Base-by-base conservation (phyloP, 2,113 vertebrate species). In the Pelecanus crispus region DNA sequence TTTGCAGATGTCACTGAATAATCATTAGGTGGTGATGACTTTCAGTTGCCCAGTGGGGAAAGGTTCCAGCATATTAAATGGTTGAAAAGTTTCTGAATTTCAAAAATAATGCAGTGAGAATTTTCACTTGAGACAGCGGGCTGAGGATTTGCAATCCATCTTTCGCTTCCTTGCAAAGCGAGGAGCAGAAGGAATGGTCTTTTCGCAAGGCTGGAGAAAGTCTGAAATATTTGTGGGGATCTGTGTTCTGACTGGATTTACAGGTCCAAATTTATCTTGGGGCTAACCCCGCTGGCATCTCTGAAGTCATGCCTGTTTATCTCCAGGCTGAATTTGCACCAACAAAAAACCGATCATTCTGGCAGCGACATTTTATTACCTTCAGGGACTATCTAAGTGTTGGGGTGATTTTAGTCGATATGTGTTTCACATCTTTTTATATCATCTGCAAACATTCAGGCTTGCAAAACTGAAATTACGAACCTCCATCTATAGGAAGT, bases 1-100 rank as follows among this genome's bases (percentile, higher is more conserved):
- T 88, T 94, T 93, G 82, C 92, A 94, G 90, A 92, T 93, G 93
- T 92, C 79, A 50, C 92, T 93, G 92, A 92, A 92, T 94, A 96
- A 90, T 91, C 91, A 85, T 94, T 90, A 94, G 85, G 67, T 85
- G 73, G 36, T 87, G 85, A 68, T 77, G 90, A 84, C 78, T 93
- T 96, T 81, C 67, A 38, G 58, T 81, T 91, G 45, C 38, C 81
- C 71, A 20, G 66, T 85, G 79, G 62, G 62, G 49, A 65, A 85
- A 82, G 19, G 62, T 74, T 87, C 62, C 42, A 86, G 66, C 29
- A 12, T 90, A 55, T 90, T 88, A 93, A 94, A 83, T 32, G 58
- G 32, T 16, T 1, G 3, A 83, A 67, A 81, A 83, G n/a, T 81
- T 94, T 77, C 71, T 80, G 63, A 61, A 59, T 86, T 93, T 92